Base-by-base conservation (phyloP, 2,113 vertebrate species). In the Poecile atricapillus region DNA sequence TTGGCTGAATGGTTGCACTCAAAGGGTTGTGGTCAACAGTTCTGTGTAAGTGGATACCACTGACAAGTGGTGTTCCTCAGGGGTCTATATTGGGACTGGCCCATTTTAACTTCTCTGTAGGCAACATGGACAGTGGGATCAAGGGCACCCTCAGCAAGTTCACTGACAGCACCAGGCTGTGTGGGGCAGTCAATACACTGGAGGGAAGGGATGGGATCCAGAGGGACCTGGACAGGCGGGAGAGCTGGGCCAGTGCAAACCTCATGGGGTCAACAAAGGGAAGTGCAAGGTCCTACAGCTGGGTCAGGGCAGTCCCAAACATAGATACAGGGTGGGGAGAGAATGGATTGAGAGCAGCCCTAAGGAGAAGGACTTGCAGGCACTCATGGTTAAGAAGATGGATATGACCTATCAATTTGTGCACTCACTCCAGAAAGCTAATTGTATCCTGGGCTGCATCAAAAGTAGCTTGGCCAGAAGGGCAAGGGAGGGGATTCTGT, bases 131-230 rank as follows among this genome's bases (percentile, higher is more conserved):
- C 20, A 20, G 19, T 21, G 41, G n/a, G 20, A 55, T 14, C 4
- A 2, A 52, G 63, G 2, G 1, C 55, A 33, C 11, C 15, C 15
- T 62, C 64, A 47, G 47, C 10, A 24, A 11, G n/a, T 3, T 44
- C 56, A 7, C 28, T 16, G 41, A 4, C 15, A 62, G 21, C 56
- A 35, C 13, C 56, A 47, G 13, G 16, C 49, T 47, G 30, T 35
- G 56, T 41, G 56, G 11, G 35, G n/a, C 39, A 47, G 10, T 16
- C 0, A 0, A 30, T n/a, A n/a, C 0, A 0, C 28, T 21, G 20
- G 13, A 70, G 35, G 64, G 13, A 39, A 69, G 47, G n/a, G 55
- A 47, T 47, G 41, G n/a, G 41, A 35, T 55, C 47, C 75, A 70
- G 13, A 70, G 47, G 21, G 15, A 11, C 7, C 41, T 30, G n/a